Conservation (phyloP, 2,113 vertebrate genomes). For the Pithys albifrons region DNA sequence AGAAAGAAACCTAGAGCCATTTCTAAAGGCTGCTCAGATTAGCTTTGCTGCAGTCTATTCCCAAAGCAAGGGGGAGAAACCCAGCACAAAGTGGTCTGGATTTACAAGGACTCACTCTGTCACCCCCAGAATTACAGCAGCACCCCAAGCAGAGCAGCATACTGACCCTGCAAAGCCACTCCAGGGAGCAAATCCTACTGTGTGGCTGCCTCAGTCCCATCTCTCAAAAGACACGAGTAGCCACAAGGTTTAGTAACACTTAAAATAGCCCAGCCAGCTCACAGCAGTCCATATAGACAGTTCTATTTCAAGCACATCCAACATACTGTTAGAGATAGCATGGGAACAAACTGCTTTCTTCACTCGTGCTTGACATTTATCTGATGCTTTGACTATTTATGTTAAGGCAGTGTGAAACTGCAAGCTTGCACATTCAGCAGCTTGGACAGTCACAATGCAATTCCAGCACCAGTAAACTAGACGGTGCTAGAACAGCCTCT, state of each 20-base stretch:
- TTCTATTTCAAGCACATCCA: constrained; percentile 64
- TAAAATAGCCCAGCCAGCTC: constrained; percentile 64
- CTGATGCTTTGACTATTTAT: constrained; percentile 28
- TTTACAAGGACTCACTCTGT: neutral
- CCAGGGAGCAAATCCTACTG: constrained; percentile 21
- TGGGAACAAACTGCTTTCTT: constrained; percentile 14
- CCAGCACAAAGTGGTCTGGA: neutral
- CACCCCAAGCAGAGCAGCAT: neutral
- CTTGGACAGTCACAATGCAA: neutral
- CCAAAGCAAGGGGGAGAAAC: neutral
- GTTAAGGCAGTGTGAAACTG: neutral
- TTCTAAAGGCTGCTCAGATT: neutral
- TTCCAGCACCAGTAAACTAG: neutral
- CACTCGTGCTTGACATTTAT: constrained; percentile 51
- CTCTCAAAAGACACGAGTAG: constrained; percentile 34
- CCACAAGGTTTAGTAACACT: constrained; percentile 46
- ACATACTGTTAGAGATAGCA: constrained; percentile 35
- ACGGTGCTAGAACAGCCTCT: neutral
- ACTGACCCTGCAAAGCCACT: neutral
- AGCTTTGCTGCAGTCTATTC: neutral
- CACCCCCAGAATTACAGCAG: neutral
- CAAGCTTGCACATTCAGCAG: constrained; percentile 47
- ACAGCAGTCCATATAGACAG: constrained; percentile 32
- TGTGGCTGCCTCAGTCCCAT: neutral
- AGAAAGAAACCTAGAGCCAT: neutral